Evolutionary conservation across 2,797 vertebrate species (phyloP), one percentile per base, ranked within the genome.

Genomic region (Gorsachius magnificus): DNA sequence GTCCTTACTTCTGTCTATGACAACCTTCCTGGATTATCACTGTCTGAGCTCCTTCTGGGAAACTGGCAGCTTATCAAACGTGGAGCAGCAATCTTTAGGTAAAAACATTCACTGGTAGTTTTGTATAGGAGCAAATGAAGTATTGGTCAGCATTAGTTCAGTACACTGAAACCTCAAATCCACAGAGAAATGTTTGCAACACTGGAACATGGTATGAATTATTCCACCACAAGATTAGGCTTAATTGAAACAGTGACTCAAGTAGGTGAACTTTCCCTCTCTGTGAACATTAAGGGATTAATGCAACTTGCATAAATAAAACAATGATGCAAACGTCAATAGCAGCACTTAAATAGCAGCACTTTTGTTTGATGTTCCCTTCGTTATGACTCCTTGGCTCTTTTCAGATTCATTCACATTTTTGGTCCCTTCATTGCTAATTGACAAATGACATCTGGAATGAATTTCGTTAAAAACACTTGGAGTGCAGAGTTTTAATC

Each of bases 361-460:
- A 33, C 63, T 71, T 94, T 48, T 68, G 31, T 63, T 71, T 75
- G n/a, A 66, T 75, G 33, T 75, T 89, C 57, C 48, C 31, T 86
- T 88, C 84, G 64, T 66, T 87, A 51, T 11, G 68, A 90, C 18
- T 91, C 21, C 43, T 53, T 60, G 38, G 28, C 48, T 87, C n/a
- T 95, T 81, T 48, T 83, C 76, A 93, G 69, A 82, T 87, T 94
- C 63, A 86, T 95, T 95, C 85, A 76, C n/a, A 16, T 36, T 83
- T 95, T 95, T 80, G 58, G 38, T 83, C 54, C 51, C 26, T 94
- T 94, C 41, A 28, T 38, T 90, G 69, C 45, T 91, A 81, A 91
- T 65, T 82, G 63, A 29, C 50, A 89, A 38, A 89, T 79, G n/a
- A 65, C 58, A 75, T 75, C 29, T 88, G 51, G 50, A 91, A 58